These are phyloP conservation scores for Brevimyrus niger DNA, from an alignment of 2,113 vertebrate genomes.

Conservation along the genomic window DNA sequence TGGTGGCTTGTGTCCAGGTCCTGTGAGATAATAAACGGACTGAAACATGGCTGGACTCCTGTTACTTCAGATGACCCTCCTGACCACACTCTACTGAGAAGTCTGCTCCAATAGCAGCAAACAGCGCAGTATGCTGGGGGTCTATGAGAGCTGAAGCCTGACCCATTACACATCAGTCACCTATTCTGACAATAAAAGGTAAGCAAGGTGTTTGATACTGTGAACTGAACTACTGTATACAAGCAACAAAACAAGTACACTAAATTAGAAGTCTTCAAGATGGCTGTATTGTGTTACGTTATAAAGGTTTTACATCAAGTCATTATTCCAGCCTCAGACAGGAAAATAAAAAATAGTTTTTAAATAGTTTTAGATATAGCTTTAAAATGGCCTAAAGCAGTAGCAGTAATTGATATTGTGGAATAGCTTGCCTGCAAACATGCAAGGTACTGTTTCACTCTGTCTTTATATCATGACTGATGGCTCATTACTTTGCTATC, in stretches of 20 bases:
- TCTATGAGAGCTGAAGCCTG: not conserved
- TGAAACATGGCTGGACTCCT: not conserved
- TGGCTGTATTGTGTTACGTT: not conserved
- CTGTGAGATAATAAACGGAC: not conserved
- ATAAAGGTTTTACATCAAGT: not conserved
- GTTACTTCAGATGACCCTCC: not conserved
- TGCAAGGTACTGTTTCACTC: not conserved
- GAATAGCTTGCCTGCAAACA: not conserved
- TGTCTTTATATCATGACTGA: not conserved
- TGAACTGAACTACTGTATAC: not conserved
- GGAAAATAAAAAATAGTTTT: not conserved
- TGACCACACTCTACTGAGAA: not conserved
- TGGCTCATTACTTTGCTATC: not conserved
- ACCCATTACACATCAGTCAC: not conserved
- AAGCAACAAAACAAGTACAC: not conserved
- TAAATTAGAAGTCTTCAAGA: not conserved
- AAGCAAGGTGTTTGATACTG: not conserved
- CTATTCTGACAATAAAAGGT: not conserved
- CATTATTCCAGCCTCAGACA: not conserved
- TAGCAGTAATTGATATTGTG: not conserved
- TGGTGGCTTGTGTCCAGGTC: not conserved
- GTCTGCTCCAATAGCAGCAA: not conserved
- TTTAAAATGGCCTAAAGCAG: not conserved
- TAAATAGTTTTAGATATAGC: not conserved
- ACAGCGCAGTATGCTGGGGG: not conserved